phyloP scores from a whole-genome alignment of 2,888 invertebrate species.

The Lasioglossum oenotherae region DNA sequence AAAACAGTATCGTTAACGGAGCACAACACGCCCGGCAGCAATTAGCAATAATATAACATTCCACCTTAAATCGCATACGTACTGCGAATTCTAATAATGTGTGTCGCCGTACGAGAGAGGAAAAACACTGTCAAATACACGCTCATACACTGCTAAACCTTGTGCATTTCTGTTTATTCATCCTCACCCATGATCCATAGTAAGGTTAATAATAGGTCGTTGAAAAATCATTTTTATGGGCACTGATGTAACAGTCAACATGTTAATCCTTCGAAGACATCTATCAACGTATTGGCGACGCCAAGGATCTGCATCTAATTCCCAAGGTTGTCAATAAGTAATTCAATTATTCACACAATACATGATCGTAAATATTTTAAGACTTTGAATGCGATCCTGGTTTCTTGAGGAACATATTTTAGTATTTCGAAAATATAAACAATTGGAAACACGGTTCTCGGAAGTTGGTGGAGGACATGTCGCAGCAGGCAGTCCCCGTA shows the following conservation, averaged over 20 bases:
- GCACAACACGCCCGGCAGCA: conserved; percentile 79
- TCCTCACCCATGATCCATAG: not conserved
- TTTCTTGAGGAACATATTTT: not conserved
- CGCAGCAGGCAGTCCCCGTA: not conserved
- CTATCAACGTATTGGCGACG: not conserved
- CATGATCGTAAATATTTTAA: not conserved
- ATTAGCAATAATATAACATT: conserved; percentile 82
- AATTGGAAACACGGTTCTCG: not conserved
- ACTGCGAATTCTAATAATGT: conserved; percentile 81
- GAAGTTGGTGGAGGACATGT: not conserved
- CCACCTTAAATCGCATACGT: conserved; percentile 80
- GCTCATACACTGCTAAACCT: conserved; percentile 82
- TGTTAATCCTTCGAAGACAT: not conserved
- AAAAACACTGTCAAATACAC: conserved; percentile 84
- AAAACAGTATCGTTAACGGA: conserved; percentile 65
- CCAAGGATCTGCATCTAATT: not conserved
- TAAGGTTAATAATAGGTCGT: not conserved
- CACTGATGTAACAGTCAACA: too few species aligned
- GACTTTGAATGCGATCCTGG: not conserved
- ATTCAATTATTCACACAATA: not conserved
- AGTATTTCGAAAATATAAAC: not conserved
- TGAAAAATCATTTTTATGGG: not conserved
- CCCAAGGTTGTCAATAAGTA: not conserved
- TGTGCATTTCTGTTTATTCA: conserved; percentile 42
- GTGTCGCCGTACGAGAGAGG: conserved; percentile 79